Evolutionary conservation across 2,888 invertebrate genomes (phyloP), one percentile per base, ranked within the genome.

Genomic region (Diadegma fenestrale): DNA sequence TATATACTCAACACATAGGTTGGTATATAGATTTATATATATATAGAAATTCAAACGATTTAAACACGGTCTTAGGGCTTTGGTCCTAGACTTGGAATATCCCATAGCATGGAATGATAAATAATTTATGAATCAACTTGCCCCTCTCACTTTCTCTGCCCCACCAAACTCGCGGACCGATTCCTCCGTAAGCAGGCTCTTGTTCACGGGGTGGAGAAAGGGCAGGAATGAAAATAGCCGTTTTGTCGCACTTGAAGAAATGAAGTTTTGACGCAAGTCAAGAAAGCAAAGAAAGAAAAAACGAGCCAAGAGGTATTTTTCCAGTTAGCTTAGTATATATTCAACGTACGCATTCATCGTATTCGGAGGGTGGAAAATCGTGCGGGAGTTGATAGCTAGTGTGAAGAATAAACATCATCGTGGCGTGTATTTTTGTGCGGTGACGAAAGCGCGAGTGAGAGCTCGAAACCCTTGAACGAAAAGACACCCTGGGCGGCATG

Each of bases 121-220:
- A 92, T 92, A 91, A 92, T 92, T 91, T 90, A 92, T 91, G 89
- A 91, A 89, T 87, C 88, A 81, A 84, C 83, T 66, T 10, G 8
- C 37, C 37, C 37, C 37, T 10, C 1, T 2, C 4, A 37, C 8
- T 37, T 1, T 10, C 37, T 1, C 37, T 71, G 82, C 76, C 73
- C 89, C 90, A 7, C 4, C 90, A 90, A 91, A 90, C 87, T 48
- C 17, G 90, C 88, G 90, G 88, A 82, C 87, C 87, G 87, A 85
- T 72, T 64, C 71, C 58, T 76, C 26, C 54, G n/a, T 48, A 63
- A 64, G 54, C 75, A 64, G 45, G 10, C 63, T 51, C 64, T 72
- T 48, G 41, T 37, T 17, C 14, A 43, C 19, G 58, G 14, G 58
- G 58, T 14, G 26, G 26, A 43, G 73, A 61, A 37, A n/a, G 12